These are phyloP conservation scores for Melolontha melolontha DNA, from an alignment of 2,888 invertebrate genomes.

Conservation along the genomic window DNA sequence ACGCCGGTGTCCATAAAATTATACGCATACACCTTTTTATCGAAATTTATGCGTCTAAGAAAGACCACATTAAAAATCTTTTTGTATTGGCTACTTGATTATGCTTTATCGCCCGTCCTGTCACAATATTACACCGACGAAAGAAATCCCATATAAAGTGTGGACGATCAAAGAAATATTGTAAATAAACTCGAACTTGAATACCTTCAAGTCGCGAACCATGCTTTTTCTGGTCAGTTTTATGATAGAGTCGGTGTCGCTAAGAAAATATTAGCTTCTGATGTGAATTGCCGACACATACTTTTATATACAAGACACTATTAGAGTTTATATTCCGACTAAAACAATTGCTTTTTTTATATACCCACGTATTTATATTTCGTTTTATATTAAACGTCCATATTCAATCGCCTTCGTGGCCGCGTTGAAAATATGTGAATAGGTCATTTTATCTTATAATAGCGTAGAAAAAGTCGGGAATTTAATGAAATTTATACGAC, in stretches of 20 bases:
- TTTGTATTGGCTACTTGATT: constrained; percentile 60
- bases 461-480: constrained; percentile 33
- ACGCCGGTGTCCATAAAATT: constrained; percentile 45
- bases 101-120: constrained; percentile 59
- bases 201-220: constrained; percentile 37
- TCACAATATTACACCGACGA: constrained; percentile 59
- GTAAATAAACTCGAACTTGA: constrained; percentile 26
- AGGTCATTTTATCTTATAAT: constrained; percentile 36
- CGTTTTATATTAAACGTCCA: constrained; percentile 22
- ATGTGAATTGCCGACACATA: constrained; percentile 52
- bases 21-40: constrained; percentile 53
- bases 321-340: constrained; percentile 37
- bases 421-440: constrained; percentile 31
- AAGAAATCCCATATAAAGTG: constrained; percentile 53
- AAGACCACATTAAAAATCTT: constrained; percentile 56
- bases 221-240: constrained; percentile 44
- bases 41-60: constrained; percentile 55
- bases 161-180: constrained; percentile 45
- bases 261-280: constrained; percentile 55
- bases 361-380: constrained; percentile 1
- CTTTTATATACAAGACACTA: constrained; percentile 35
- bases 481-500: constrained; percentile 36
- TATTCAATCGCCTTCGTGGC: constrained; percentile 19
- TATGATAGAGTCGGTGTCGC: constrained; percentile 47
- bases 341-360: constrained; percentile 31